Evolutionary conservation across 1,140 invertebrate species (phyloP).

Genomic region (Pollicipes pollicipes): DNA sequence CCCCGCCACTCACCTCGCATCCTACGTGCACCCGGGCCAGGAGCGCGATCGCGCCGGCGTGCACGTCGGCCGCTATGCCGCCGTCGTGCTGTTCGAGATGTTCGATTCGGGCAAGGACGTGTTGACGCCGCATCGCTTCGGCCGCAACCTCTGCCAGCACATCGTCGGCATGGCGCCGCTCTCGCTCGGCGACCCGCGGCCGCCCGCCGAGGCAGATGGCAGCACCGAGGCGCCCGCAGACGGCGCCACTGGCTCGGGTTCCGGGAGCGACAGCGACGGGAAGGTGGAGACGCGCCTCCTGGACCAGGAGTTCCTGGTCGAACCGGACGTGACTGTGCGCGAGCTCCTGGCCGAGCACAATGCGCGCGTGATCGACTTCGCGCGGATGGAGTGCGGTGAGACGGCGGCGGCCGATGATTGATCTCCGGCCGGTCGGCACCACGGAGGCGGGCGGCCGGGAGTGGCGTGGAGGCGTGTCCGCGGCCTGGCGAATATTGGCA

Average conservation of each 20-base stretch:
- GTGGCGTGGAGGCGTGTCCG: too few species aligned
- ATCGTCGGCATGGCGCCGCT: neutral
- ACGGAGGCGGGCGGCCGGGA: too few species aligned
- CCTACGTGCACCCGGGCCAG: slow-evolving; percentile 20
- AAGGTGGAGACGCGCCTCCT: slow-evolving; percentile 42
- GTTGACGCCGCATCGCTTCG: slow-evolving; percentile 24
- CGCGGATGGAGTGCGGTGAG: slow-evolving; percentile 59
- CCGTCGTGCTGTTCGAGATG: slow-evolving; percentile 10
- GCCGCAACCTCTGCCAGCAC: slow-evolving; percentile 31
- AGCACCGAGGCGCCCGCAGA: neutral
- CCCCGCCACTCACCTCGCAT: slow-evolving; percentile 10
- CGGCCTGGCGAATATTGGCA: too few species aligned
- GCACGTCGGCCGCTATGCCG: slow-evolving; percentile 12
- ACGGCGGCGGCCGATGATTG: neutral
- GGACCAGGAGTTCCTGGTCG: slow-evolving; percentile 70
- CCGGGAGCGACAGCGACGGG: neutral
- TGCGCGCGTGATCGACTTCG: slow-evolving; percentile 56
- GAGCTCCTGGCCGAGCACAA: slow-evolving; percentile 49
- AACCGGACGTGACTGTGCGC: slow-evolving; percentile 48
- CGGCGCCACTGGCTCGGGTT: too few species aligned
- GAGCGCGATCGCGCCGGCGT: neutral
- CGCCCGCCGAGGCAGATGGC: too few species aligned
- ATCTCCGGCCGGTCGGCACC: too few species aligned
- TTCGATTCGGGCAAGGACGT: slow-evolving; percentile 10
- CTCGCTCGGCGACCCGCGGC: neutral